A percentile compares a stretch with the other conserved stretches of the same genome.
These are phyloP conservation scores for Eilema caniola DNA, from an alignment of 2,888 invertebrate species.

Conservation along the genomic window DNA sequence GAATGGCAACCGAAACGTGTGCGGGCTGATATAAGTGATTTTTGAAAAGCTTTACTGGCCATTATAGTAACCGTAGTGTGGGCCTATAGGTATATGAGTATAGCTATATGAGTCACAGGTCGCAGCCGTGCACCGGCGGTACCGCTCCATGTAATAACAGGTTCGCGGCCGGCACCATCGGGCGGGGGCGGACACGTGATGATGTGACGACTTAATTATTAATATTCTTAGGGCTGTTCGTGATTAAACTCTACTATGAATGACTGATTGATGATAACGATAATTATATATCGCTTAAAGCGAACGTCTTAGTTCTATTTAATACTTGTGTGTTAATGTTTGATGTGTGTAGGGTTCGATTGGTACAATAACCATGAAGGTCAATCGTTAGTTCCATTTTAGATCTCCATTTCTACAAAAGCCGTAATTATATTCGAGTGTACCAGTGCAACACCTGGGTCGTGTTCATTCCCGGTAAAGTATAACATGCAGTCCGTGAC, in stretches of 20 bases:
- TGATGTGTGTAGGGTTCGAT: not conserved
- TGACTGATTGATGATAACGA: conserved; percentile 3
- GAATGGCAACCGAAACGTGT: too few species aligned
- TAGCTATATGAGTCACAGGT: conserved; percentile 7
- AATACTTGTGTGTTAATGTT: not conserved
- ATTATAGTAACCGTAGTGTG: too few species aligned
- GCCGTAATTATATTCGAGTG: not conserved
- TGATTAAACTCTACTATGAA: not conserved
- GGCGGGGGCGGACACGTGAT: conserved; percentile 17
- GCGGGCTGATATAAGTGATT: too few species aligned
- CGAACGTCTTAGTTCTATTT: too few species aligned
- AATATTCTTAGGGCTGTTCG: not conserved
- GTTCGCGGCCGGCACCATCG: not conserved
- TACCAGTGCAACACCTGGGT: not conserved
- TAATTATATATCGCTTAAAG: not conserved
- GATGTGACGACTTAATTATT: conserved; percentile 13
- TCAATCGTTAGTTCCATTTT: not conserved
- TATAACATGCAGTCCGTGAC: too few species aligned
- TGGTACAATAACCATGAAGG: not conserved
- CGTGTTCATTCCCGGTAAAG: too few species aligned
- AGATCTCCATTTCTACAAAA: not conserved
- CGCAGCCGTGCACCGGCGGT: not conserved
- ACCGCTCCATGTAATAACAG: not conserved
- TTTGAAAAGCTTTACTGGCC: too few species aligned
- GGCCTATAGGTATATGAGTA: not conserved